A percentile compares a stretch with the other conserved stretches of the same genome.
phyloP scores from a whole-genome alignment of 2,888 invertebrate genomes.

The Hedya salicella region DNA sequence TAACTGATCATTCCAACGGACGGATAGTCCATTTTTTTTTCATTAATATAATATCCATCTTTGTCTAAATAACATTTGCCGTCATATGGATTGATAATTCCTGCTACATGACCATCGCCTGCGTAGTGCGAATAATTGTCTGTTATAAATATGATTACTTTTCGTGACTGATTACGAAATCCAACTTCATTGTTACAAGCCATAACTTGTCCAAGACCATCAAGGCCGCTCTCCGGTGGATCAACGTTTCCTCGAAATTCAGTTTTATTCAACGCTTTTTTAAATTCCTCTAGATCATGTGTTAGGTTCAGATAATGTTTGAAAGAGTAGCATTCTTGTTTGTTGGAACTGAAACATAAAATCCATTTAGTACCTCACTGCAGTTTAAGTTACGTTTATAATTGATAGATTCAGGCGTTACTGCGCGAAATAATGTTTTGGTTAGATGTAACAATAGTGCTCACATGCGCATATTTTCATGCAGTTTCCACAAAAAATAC shows the following conservation, averaged over 20 bases:
- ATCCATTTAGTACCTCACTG: neutral
- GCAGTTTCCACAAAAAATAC: too few species aligned
- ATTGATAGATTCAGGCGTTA: too few species aligned
- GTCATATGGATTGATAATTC: conserved; percentile 24
- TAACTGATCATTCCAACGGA: conserved; percentile 30
- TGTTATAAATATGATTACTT: conserved; percentile 32
- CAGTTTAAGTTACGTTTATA: too few species aligned
- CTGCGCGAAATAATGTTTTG: too few species aligned
- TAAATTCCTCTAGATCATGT: neutral
- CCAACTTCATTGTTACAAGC: conserved; percentile 16
- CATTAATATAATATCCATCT: conserved; percentile 19
- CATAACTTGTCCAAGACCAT: conserved; percentile 35
- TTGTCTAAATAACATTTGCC: conserved; percentile 25
- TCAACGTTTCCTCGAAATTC: conserved; percentile 24
- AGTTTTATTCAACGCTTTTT: neutral
- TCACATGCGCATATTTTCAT: too few species aligned
- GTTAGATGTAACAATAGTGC: too few species aligned
- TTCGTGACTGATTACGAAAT: conserved; percentile 28
- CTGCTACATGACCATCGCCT: conserved; percentile 27
- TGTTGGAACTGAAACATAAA: conserved; percentile 18
- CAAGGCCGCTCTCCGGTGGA: conserved; percentile 27
- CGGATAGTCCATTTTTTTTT: conserved; percentile 40
- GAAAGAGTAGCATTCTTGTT: conserved; percentile 21
- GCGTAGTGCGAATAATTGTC: conserved; percentile 20
- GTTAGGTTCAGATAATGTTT: conserved; percentile 27